Conservation (phyloP, 2,888 invertebrate species). For the Eupeodes latifasciatus region DNA sequence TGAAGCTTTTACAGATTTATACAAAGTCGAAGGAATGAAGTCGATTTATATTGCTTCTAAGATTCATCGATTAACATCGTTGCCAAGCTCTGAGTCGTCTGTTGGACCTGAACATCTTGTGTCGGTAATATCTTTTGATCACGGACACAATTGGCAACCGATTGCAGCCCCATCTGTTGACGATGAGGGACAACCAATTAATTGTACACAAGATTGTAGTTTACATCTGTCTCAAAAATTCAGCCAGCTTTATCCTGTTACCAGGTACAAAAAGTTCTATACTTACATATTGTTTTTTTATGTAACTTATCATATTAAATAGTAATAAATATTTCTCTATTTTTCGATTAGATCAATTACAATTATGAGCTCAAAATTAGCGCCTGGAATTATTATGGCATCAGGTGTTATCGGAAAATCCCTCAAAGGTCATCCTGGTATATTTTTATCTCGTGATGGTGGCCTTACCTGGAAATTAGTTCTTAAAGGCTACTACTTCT, state of each 20-base stretch:
- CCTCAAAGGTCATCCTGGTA: conserved; percentile 91
- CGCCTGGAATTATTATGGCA: conserved; percentile 94
- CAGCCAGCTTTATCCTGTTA: conserved; percentile 92
- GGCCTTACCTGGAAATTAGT: conserved; percentile 93
- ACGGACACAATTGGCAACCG: conserved; percentile 92
- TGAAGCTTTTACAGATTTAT: conserved; percentile 93
- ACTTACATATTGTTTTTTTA: too few species aligned
- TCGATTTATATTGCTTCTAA: conserved; percentile 96
- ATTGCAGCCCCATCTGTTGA: conserved; percentile 90
- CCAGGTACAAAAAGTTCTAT: conserved; percentile 81
- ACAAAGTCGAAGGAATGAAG: conserved; percentile 93
- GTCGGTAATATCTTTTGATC: conserved; percentile 93
- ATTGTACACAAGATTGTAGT: conserved; percentile 91
- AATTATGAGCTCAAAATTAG: conserved; percentile 93
- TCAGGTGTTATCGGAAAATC: conserved; percentile 92
- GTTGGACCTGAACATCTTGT: conserved; percentile 90
- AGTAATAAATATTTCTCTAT: conserved; percentile 5
- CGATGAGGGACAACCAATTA: conserved; percentile 88
- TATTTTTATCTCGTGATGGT: conserved; percentile 92
- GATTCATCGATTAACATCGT: conserved; percentile 85
- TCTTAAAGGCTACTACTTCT: conserved; percentile 92
- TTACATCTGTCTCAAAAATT: conserved; percentile 95
- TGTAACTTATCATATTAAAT: not conserved
- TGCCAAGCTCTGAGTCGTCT: conserved; percentile 77
- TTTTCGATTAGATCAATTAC: conserved; percentile 87